Evolutionary conservation across 2,888 invertebrate genomes (phyloP).

Genomic region (Neoitamus cyanurus): DNA sequence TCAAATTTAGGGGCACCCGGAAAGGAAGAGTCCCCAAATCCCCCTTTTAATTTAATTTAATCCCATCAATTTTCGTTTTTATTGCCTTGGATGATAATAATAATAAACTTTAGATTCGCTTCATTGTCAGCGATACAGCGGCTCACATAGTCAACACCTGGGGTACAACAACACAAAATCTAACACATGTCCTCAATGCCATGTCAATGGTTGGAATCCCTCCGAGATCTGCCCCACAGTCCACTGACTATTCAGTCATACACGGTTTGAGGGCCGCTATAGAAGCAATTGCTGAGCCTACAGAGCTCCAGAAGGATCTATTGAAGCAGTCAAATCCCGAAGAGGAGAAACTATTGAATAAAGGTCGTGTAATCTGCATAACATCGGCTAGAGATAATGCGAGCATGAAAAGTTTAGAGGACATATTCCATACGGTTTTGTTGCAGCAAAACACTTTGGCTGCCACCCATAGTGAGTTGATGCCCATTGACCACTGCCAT

Average conservation of each 20-base stretch:
- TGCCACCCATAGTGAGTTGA: conserved; percentile 71
- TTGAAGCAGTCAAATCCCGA: conserved; percentile 60
- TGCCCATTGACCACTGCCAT: conserved; percentile 88
- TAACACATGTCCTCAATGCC: conserved; percentile 86
- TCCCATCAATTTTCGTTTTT: too few species aligned
- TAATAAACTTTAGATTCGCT: conserved; percentile 74
- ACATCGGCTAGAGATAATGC: conserved; percentile 89
- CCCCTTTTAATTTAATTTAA: too few species aligned
- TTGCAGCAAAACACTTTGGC: conserved; percentile 83
- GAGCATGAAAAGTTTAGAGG: conserved; percentile 86
- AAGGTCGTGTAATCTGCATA: conserved; percentile 88
- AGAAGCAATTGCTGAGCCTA: conserved; percentile 84
- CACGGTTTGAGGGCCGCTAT: conserved; percentile 89
- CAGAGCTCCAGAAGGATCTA: conserved; percentile 76
- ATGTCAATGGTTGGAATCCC: conserved; percentile 86
- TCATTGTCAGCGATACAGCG: conserved; percentile 88
- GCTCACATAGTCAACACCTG: conserved; percentile 89
- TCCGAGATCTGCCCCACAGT: conserved; percentile 70
- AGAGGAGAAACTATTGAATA: conserved; percentile 62
- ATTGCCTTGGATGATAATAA: too few species aligned
- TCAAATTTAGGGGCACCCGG: too few species aligned
- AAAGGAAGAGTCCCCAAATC: too few species aligned
- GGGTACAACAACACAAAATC: conserved; percentile 84
- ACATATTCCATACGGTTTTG: conserved; percentile 85
- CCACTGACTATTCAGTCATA: conserved; percentile 76